Base-by-base conservation (phyloP, 2,797 vertebrate species). In the Chelon labrosus region DNA sequence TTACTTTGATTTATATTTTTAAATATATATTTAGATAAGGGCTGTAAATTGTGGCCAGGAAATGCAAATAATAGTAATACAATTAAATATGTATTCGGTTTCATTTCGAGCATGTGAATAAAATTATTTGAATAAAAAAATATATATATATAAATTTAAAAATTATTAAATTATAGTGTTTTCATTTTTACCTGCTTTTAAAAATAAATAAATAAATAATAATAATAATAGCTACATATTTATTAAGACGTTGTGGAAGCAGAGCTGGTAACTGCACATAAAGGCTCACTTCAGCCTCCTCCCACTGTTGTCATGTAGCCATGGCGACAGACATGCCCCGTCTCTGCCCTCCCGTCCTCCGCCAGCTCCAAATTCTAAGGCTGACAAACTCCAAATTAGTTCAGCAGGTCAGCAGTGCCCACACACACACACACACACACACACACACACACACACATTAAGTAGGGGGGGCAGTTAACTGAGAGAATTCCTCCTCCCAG, bases 401-500 rank as follows among this genome's bases (percentile, higher is more conserved):
- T 80, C 35, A 81, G 4, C 62, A 17, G 74, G 63, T 79, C 63
- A 65, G 31, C 60, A 27, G 20, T 20, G 8, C 12, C 27, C 51
- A 2, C 44, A 51, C 17, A 62, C 55, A 49, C 65, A 60, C 54
- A 46, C 20, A 2, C 44, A 51, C 17, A 62, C 55, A 49, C 65
- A 60, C 54, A 46, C 20, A 74, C 49, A 46, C 63, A 46, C 49
- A 49, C 72, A 75, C 38, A 52, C 54, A 70, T 67, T 49, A 73
- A 70, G 70, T 79, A 49, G 74, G 63, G 49, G 25, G 25, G 25
- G 57, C 44, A 47, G 65, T 60, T 42, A 42, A 53, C n/a, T 25
- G 9, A n/a, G 59, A 53, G 19, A 31, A 51, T 44, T 73, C 65
- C 58, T 60, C 31, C 72, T 59, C 42, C 57, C 8, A 35, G 53